phyloP scores from a whole-genome alignment of 2,888 invertebrate species.

The Epicampocera succincta region DNA sequence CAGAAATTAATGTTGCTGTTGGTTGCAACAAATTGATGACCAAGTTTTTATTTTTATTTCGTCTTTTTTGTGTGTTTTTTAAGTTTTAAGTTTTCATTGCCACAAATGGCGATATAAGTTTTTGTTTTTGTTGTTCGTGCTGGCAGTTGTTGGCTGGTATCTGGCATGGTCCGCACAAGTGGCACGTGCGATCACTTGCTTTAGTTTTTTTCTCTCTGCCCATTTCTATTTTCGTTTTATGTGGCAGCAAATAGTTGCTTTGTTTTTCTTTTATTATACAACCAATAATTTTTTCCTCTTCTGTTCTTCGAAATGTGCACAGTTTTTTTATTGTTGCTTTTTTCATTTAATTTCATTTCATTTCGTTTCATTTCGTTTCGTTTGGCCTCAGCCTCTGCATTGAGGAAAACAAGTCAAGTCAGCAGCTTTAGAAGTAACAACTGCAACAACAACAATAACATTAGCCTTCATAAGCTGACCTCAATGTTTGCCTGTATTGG shows the following conservation, averaged over 20 bases:
- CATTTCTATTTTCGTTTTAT: conserved; percentile 38
- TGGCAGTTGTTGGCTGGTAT: conserved; percentile 10
- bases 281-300: conserved; percentile 14
- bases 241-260: conserved; percentile 41
- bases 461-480: conserved; percentile 68
- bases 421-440: conserved; percentile 26
- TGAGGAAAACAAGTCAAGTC: conserved; percentile 34
- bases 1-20: conserved; percentile 49
- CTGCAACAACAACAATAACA: conserved; percentile 23
- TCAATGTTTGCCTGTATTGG: conserved; percentile 57
- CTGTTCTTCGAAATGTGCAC: conserved; percentile 22
- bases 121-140: conserved; percentile 5
- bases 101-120: conserved; percentile 57
- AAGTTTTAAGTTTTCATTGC: conserved; percentile 62
- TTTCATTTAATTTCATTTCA: no score
- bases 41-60: conserved; percentile 59
- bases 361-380: background rate
- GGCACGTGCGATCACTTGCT: conserved; percentile 70
- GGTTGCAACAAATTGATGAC: conserved; percentile 67
- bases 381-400: conserved; percentile 51
- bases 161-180: conserved; percentile 54
- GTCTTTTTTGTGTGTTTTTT: conserved; percentile 31
- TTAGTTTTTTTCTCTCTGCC: conserved; percentile 58
- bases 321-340: no score
- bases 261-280: conserved; percentile 51